phyloP scores from a whole-genome alignment of 1,140 invertebrate species.

The Bombus affinis region DNA sequence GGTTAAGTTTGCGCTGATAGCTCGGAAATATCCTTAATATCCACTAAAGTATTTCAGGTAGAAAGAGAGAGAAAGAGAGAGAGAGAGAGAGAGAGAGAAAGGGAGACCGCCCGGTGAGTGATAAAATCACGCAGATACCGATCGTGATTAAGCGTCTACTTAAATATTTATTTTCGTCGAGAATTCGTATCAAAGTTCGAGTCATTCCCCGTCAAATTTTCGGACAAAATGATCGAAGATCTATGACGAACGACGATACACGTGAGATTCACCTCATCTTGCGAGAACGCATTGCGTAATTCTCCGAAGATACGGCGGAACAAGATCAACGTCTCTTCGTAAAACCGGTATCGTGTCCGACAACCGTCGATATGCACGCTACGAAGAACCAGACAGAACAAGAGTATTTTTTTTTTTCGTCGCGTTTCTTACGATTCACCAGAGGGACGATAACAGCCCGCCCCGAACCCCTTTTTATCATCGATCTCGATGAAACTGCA shows the following conservation, averaged over 20 bases:
- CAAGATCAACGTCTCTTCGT: background rate
- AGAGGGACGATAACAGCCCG: background rate
- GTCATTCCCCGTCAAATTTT: background rate
- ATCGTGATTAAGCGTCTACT: too few relatives aligned
- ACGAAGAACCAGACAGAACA: background rate
- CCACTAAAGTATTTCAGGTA: too few relatives aligned
- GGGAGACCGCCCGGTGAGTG: too few relatives aligned
- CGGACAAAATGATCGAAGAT: background rate
- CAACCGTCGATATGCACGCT: background rate
- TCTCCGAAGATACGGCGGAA: background rate
- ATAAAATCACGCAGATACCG: too few relatives aligned
- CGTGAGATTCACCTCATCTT: background rate
- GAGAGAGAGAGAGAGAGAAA: too few relatives aligned
- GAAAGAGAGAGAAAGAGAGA: too few relatives aligned
- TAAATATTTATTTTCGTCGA: too few relatives aligned
- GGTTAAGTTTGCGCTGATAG: too few relatives aligned
- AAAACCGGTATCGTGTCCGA: conserved; percentile 15
- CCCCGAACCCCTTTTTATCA: background rate
- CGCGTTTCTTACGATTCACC: background rate
- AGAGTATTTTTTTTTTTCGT: background rate
- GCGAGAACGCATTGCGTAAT: conserved; percentile 21
- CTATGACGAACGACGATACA: background rate
- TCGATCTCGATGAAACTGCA: background rate
- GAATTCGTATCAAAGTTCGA: too few relatives aligned
- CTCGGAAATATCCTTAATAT: too few relatives aligned